phyloP scores from a whole-genome alignment of 2,888 invertebrate genomes.

The Brachypterus glaber region DNA sequence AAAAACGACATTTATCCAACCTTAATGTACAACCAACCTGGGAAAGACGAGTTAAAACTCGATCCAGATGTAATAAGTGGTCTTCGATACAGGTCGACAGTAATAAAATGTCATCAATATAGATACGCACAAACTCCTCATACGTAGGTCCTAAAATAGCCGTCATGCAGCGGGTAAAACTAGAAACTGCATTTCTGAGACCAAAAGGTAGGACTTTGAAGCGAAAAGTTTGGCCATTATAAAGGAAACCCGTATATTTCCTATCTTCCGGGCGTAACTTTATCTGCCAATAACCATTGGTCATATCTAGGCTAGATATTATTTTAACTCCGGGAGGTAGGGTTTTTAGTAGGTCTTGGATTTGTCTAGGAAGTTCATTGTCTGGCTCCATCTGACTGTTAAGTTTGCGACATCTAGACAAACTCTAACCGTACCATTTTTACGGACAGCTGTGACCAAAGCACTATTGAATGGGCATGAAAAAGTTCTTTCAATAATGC shows the following conservation, averaged over 20 bases:
- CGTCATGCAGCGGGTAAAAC: conserved; percentile 16
- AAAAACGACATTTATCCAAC: conserved; percentile 20
- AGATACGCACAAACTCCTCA: conserved; percentile 12
- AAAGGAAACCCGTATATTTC: conserved; percentile 22
- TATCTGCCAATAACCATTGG: conserved; percentile 25
- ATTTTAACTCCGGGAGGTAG: no score
- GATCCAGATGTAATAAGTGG: conserved; percentile 15
- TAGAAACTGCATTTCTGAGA: conserved; percentile 13
- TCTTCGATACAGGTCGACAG: conserved; percentile 15
- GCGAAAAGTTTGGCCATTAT: conserved; percentile 16
- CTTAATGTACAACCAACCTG: conserved; percentile 19
- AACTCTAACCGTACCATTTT: no score
- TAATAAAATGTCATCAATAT: conserved; percentile 18
- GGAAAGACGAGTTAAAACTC: conserved; percentile 12
- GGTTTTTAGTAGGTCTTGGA: no score
- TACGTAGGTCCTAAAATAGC: conserved; percentile 15
- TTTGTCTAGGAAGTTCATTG: no score
- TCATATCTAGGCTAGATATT: conserved; percentile 21
- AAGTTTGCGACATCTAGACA: no score
- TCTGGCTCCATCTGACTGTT: no score
- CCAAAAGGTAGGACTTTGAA: conserved; percentile 19
- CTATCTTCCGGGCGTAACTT: conserved; percentile 15
- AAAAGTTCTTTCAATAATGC: no score
- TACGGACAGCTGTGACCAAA: no score
- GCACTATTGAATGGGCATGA: no score